Conservation (phyloP, 2,113 vertebrate genomes). For the Astur gentilis region DNA sequence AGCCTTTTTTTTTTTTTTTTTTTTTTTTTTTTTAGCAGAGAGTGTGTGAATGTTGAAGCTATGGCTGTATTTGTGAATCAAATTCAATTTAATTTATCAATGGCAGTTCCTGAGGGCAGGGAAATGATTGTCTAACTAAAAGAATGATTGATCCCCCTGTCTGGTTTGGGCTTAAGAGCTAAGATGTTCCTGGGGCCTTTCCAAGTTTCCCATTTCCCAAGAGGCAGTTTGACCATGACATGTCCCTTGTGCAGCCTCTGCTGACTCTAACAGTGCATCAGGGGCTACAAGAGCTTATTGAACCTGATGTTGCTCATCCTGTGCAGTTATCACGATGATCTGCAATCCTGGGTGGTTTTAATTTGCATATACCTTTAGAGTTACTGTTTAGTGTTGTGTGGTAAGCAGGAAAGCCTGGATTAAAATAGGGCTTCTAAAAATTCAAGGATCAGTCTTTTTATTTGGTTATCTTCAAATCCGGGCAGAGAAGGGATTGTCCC, state of each 20-base stretch:
- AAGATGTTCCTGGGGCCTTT: background rate
- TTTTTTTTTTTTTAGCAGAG: background rate
- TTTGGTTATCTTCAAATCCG: background rate
- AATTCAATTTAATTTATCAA: background rate
- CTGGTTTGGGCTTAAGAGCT: background rate
- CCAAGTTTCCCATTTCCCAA: background rate
- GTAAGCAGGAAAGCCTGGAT: background rate
- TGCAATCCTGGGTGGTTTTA: background rate
- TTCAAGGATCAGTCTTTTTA: background rate
- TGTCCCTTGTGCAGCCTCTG: accelerated
- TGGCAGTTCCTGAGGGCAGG: background rate
- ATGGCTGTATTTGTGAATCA: background rate
- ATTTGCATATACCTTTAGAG: background rate
- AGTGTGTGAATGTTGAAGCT: background rate
- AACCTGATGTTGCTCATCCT: background rate
- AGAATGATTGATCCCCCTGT: too few species aligned
- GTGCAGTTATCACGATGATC: background rate
- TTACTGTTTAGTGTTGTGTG: background rate
- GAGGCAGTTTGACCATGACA: background rate
- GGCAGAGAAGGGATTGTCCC: background rate
- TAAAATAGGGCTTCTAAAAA: background rate
- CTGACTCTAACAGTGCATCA: background rate
- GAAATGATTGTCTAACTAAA: background rate
- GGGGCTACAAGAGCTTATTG: background rate
- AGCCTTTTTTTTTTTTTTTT: too few species aligned